These are phyloP conservation scores for Xiphydria camelus DNA, from an alignment of 2,888 invertebrate species.

Conservation along the genomic window DNA sequence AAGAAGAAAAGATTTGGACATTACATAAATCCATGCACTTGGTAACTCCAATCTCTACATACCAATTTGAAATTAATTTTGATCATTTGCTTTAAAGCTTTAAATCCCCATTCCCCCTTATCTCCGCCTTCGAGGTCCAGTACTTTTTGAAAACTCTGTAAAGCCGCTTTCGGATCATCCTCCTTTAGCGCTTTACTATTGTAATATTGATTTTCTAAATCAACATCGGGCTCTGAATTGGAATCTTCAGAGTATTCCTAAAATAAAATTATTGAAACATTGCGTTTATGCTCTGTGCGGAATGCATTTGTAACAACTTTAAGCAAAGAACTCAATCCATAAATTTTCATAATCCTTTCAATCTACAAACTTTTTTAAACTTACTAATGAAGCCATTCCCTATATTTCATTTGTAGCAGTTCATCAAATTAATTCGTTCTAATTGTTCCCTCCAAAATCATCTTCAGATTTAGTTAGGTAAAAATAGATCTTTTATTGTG, in stretches of 20 bases:
- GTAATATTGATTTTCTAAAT: conserved; percentile 99
- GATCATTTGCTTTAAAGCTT: conserved; percentile 99
- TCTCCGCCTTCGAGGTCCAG: conserved; percentile 95
- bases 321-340: too few relatives aligned
- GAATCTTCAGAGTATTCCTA: conserved; percentile 99
- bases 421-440: too few relatives aligned
- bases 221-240: conserved; percentile 98
- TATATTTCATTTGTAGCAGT: too few relatives aligned
- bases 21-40: too few relatives aligned
- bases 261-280: conserved; percentile 25
- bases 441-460: too few relatives aligned
- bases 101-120: conserved; percentile 99
- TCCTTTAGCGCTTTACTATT: conserved; percentile 98
- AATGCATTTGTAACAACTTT: too few relatives aligned
- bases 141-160: conserved; percentile 94
- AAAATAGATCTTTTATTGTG: too few relatives aligned
- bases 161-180: conserved; percentile 89
- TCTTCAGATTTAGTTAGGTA: too few relatives aligned
- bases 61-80: conserved; percentile 98
- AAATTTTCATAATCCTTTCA: too few relatives aligned
- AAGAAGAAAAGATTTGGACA: conserved; percentile 35
- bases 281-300: background rate
- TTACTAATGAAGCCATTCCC: too few relatives aligned
- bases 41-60: too few relatives aligned
- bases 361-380: too few relatives aligned